Evolutionary conservation across 2,888 invertebrate species (phyloP).

Genomic region (Ferdinandea cuprea): DNA sequence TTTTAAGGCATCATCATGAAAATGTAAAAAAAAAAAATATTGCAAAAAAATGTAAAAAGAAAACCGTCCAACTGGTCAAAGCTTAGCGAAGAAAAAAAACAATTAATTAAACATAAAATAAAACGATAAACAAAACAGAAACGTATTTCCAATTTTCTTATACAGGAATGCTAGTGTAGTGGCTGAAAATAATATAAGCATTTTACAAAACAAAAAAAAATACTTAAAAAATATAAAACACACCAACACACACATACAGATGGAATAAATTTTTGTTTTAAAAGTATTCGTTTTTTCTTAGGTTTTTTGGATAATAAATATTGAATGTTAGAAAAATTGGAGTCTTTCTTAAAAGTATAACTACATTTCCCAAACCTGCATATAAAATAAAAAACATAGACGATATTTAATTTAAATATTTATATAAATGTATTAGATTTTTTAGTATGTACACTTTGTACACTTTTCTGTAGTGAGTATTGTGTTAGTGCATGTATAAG

Average conservation of each 20-base stretch:
- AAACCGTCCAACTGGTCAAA: slow-evolving; percentile 61
- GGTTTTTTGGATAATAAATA: slow-evolving; percentile 4
- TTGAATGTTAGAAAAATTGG: slow-evolving; percentile 1
- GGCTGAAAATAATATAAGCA: background rate
- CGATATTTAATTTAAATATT: too few relatives aligned
- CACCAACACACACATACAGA: background rate
- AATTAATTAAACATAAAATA: slow-evolving; percentile 2
- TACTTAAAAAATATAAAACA: background rate
- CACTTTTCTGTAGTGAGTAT: too few relatives aligned
- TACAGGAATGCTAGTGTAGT: slow-evolving; percentile 17
- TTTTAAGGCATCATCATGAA: slow-evolving; percentile 18
- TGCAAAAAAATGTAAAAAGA: slow-evolving; percentile 16
- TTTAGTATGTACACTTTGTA: too few relatives aligned
- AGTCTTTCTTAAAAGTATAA: too few relatives aligned
- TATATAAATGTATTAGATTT: too few relatives aligned
- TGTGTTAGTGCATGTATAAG: too few relatives aligned
- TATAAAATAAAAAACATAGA: too few relatives aligned
- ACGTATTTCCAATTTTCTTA: slow-evolving; percentile 44
- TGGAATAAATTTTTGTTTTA: too few relatives aligned
- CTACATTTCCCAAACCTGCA: too few relatives aligned
- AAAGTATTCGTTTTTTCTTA: too few relatives aligned
- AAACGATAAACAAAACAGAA: slow-evolving; percentile 17
- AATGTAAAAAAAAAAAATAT: slow-evolving; percentile 11
- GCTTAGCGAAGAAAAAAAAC: slow-evolving; percentile 30
- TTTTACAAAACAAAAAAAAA: background rate